Conservation (phyloP, 1,140 invertebrate species). For the Proales similis region DNA sequence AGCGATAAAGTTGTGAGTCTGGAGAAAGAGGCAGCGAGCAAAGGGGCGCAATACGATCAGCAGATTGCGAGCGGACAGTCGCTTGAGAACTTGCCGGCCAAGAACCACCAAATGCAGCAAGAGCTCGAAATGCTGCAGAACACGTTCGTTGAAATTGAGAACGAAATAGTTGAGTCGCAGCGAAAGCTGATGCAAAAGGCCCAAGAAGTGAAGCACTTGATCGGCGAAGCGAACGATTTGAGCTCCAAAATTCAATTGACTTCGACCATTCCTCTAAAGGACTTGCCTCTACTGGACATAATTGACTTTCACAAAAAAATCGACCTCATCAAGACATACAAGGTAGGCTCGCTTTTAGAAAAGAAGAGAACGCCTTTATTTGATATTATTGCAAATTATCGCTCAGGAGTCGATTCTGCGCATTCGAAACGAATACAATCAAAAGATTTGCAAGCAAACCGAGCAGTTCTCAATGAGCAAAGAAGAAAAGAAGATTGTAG, state of each 20-base stretch:
- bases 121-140: conserved; percentile 25
- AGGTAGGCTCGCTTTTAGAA: not conserved
- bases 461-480: not conserved
- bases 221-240: conserved; percentile 27
- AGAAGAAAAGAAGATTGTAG: conserved; percentile 20
- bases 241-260: conserved; percentile 14
- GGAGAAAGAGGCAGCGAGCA: conserved; percentile 13
- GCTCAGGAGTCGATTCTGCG: not conserved
- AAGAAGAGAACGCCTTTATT: not conserved
- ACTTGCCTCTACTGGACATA: not conserved
- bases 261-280: not conserved
- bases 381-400: not conserved
- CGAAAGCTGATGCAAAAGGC: conserved; percentile 29
- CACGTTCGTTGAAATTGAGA: not conserved
- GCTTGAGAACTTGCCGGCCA: conserved; percentile 11
- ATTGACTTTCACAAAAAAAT: conserved; percentile 32
- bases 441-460: not conserved
- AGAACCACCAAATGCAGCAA: conserved; percentile 2
- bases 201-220: conserved; percentile 6
- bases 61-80: conserved; percentile 17
- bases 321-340: conserved; percentile 15
- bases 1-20: not conserved
- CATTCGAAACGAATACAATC: conserved; percentile 24
- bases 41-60: conserved; percentile 35
- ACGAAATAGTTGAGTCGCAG: conserved; percentile 30